phyloP scores from a whole-genome alignment of 1,140 invertebrate genomes.

The Heterodera carotae region DNA sequence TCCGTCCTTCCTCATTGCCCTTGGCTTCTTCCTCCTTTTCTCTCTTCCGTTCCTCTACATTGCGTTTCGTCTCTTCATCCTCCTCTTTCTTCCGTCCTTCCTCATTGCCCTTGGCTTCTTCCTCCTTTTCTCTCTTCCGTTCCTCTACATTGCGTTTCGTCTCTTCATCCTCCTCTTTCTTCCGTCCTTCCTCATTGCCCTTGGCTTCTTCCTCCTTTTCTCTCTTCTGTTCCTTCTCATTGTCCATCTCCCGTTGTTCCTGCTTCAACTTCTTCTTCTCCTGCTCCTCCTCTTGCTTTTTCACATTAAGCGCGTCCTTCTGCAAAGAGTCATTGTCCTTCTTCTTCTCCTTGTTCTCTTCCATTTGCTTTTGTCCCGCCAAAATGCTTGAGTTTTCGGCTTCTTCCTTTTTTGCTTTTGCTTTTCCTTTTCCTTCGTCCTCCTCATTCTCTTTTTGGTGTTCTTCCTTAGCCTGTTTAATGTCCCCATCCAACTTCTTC shows the following conservation, averaged over 20 bases:
- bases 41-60: neutral
- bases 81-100: neutral
- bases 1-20: too few species aligned
- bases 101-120: conserved; percentile 7
- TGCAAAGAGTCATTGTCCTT: too few species aligned
- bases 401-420: neutral
- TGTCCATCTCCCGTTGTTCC: neutral
- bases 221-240: neutral
- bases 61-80: neutral
- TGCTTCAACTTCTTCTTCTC: neutral
- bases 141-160: neutral
- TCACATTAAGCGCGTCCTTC: neutral
- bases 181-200: neutral
- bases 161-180: neutral
- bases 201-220: neutral
- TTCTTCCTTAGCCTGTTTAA: neutral
- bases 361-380: neutral
- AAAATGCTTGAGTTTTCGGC: neutral
- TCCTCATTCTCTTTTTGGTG: neutral
- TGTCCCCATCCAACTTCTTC: neutral
- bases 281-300: neutral
- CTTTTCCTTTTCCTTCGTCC: neutral
- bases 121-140: neutral
- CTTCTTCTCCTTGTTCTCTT: neutral
- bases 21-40: conserved; percentile 10